Evolutionary conservation across 2,797 vertebrate genomes (phyloP).

Genomic region (Salarias fasciatus): DNA sequence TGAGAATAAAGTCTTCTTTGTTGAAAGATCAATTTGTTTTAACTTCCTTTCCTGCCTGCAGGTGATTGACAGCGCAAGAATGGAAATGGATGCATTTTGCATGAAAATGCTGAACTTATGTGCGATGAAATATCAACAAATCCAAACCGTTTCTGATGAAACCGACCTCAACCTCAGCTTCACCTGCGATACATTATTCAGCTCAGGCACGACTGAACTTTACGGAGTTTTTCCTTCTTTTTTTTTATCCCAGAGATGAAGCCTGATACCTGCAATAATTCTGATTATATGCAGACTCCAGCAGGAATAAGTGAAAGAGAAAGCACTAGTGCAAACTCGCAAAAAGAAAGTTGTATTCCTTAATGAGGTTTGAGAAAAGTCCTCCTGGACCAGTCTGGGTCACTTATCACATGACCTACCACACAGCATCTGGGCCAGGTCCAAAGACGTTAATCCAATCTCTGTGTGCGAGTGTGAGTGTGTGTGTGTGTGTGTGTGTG

Average conservation of each 20-base stretch:
- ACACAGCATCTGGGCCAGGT: conserved; percentile 48
- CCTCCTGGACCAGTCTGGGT: conserved; percentile 20
- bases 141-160: too few relatives aligned
- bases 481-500: conserved; percentile 32
- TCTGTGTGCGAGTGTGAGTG: conserved; percentile 26
- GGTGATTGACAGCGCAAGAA: conserved; percentile 9
- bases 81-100: too few relatives aligned
- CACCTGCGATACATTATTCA: conserved; percentile 21
- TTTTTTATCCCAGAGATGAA: conserved; percentile 7
- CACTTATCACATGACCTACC: conserved; percentile 53
- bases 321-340: conserved; percentile 3
- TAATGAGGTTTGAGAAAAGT: conserved; percentile 39
- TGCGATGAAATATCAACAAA: conserved; percentile 2
- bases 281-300: conserved; percentile 12
- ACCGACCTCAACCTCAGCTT: conserved; percentile 2
- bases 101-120: conserved; percentile 8
- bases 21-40: not conserved
- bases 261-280: not conserved
- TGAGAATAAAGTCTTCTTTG: not conserved
- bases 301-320: not conserved
- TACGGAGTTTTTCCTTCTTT: conserved; percentile 8
- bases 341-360: conserved; percentile 8
- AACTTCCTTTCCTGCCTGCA: not conserved
- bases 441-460: conserved; percentile 50
- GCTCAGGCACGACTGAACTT: conserved; percentile 11